These are phyloP conservation scores for Centruroides sculpturatus DNA, from an alignment of 1,140 invertebrate species.

Conservation along the genomic window DNA sequence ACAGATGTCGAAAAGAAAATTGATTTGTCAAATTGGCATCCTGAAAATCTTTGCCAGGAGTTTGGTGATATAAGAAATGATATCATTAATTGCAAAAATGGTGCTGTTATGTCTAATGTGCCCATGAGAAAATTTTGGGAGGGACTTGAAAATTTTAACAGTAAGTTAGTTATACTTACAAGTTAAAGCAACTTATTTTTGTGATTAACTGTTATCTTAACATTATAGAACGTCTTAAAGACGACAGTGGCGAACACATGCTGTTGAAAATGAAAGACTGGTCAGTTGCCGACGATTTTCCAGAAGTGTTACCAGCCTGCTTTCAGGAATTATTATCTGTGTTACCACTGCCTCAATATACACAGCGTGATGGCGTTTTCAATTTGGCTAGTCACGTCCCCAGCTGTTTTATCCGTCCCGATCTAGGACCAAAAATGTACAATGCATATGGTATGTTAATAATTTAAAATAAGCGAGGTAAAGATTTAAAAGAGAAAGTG, in stretches of 20 bases:
- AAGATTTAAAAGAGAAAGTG: not conserved
- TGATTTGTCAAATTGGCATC: slow-evolving; percentile 71
- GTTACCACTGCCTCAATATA: slow-evolving; percentile 81
- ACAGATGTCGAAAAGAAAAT: slow-evolving; percentile 67
- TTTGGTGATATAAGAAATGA: slow-evolving; percentile 55
- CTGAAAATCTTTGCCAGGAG: slow-evolving; percentile 66
- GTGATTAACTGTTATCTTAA: not conserved
- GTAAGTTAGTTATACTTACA: not conserved
- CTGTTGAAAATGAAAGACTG: slow-evolving; percentile 89
- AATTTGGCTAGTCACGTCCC: slow-evolving; percentile 82
- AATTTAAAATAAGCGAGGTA: not conserved
- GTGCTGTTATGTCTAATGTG: slow-evolving; percentile 60
- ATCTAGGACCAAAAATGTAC: slow-evolving; percentile 97
- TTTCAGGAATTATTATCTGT: slow-evolving; percentile 83
- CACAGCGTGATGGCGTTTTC: slow-evolving; percentile 65
- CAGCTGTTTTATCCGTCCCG: slow-evolving; percentile 84
- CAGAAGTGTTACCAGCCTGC: slow-evolving; percentile 62
- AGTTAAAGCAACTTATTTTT: not conserved
- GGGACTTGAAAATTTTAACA: slow-evolving; percentile 73
- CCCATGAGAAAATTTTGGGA: slow-evolving; percentile 92
- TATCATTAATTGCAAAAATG: slow-evolving; percentile 83
- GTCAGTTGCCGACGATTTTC: slow-evolving; percentile 91
- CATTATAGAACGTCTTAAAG: slow-evolving; percentile 40
- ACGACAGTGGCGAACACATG: slow-evolving; percentile 62
- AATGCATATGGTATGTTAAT: slow-evolving; percentile 66